Base-by-base conservation (phyloP, 2,888 invertebrate species). In the Nesidiocoris tenuis region DNA sequence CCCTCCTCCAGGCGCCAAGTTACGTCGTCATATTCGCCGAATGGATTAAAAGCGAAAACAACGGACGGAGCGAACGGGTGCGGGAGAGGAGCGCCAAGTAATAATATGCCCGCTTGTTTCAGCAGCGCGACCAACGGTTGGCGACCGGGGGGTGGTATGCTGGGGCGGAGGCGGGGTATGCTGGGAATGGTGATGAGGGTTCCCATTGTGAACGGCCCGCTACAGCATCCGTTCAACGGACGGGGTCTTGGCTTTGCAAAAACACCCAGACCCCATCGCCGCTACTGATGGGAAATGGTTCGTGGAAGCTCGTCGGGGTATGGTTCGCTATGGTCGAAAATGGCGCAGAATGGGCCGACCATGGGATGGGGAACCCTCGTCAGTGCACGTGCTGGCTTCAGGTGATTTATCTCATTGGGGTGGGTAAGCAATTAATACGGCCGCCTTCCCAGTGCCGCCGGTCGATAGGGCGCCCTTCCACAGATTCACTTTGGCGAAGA, bases 391-490 rank as follows among this genome's bases (percentile, higher is more conserved):
- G 70, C 70, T 59, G 70, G 39, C 39, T 70, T 24, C 25, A 56
- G 24, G 70, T 70, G 70, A 70, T 70, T 70, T 70, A 70, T 70
- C 70, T 57, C 24, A 22, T 5, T 17, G 25, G 70, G 17, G 57
- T 39, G 39, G 39, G 59, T 18, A 18, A 57, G 70, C 70, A 70
- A 70, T 70, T 70, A 70, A 70, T 70, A 74, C 55, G 55, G 55
- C 64, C 39, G 64, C 39, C 74, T 56, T 64, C 64, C 39, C 64
- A 61, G 61, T 61, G 39, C 74, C 64, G 25, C 61, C 24, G 70
- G 24, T 74, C 64, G 64, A 74, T 57, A 56, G 23, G 39, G 39
- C 39, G 39, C 39, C 39, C 39, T 39, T 39, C 39, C 39, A 7
- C 39, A 12, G 12, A 39, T 39, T 39, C 39, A 39, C 39, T 39